Percentiles rank a stretch among this genome's conserved stretches.
These are phyloP conservation scores for Pogonophryne albipinna DNA, from an alignment of 2,797 vertebrate genomes.

Conservation along the genomic window DNA sequence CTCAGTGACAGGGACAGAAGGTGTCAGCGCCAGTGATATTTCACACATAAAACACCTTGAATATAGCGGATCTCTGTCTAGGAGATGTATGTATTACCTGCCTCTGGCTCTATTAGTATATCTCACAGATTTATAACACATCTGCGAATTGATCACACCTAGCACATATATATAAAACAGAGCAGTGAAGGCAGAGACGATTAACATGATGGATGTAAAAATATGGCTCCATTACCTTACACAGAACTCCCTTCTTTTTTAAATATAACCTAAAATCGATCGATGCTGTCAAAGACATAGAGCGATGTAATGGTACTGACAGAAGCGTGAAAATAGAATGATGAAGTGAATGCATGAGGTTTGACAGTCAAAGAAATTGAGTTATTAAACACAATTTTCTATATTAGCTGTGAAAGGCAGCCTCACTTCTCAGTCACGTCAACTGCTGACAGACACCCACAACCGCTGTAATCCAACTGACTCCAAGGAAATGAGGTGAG, in stretches of 20 bases:
- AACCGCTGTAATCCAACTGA: constrained; percentile 53
- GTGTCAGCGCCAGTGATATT: constrained; percentile 34
- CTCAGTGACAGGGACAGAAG: constrained; percentile 21
- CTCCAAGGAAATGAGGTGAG: constrained; percentile 54
- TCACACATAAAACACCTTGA: constrained; percentile 35
- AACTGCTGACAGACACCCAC: constrained; percentile 33
- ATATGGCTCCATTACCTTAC: constrained; percentile 26
- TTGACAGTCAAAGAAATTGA: constrained; percentile 59
- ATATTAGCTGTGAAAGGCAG: constrained; percentile 21
- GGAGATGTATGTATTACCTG: constrained; percentile 29
- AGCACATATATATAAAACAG: constrained; percentile 12
- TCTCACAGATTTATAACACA: constrained; percentile 23
- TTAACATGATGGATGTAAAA: constrained; percentile 40
- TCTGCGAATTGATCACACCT: constrained; percentile 29
- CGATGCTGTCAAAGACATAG: constrained; percentile 43
- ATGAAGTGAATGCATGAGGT: constrained; percentile 41
- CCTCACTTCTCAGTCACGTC: constrained; percentile 46
- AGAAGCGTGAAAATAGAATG: constrained; percentile 35
- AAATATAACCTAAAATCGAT: constrained; percentile 55
- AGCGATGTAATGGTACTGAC: constrained; percentile 26
- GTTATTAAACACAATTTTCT: constrained; percentile 55
- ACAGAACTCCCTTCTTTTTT: constrained; percentile 22
- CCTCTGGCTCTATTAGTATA: constrained; percentile 20
- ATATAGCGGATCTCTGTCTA: constrained; percentile 25
- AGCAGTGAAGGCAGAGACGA: constrained; percentile 4